Base-by-base conservation (phyloP, 2,888 invertebrate genomes). In the Pristionchus fissidentatus region DNA sequence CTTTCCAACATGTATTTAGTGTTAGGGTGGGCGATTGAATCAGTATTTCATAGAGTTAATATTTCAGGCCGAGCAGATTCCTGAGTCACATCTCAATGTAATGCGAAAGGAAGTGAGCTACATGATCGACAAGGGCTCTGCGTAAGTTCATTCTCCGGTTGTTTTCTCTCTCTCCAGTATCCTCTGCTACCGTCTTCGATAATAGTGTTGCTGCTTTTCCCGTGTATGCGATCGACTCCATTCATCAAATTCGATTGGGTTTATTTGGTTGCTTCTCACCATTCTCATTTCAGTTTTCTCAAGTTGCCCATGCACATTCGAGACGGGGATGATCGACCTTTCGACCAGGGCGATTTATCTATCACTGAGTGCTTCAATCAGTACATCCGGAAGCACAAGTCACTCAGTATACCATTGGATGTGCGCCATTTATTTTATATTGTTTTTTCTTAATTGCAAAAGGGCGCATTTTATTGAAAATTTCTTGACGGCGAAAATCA, bases 221-320 rank as follows among this genome's bases (percentile, higher is more conserved):
- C 60, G 19, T 60, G 60, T 10, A 60, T 60, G n/a, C n/a, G n/a
- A n/a, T n/a, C n/a, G n/a, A n/a, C n/a, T n/a, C n/a, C n/a, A n/a
- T n/a, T n/a, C n/a, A n/a, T n/a, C n/a, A n/a, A n/a, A n/a, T n/a
- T n/a, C n/a, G n/a, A n/a, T n/a, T n/a, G n/a, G n/a, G n/a, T n/a
- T n/a, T n/a, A n/a, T n/a, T n/a, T n/a, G n/a, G n/a, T 49, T 49
- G 49, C 10, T 15, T 10, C 19, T 15, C 19, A n/a, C 7, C 8
- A 15, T 26, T 15, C 26, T n/a, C 70, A 7, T 82, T 77, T n/a
- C 83, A 83, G 83, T 13, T 83, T 60, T 35, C 80, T 88, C 55
- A 85, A 85, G 10, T 82, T 89, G 29, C 79, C 82, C 32, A 87
- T 88, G 89, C 55, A 85, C 19, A 88, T 89, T 41, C 85, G 88